Percentiles rank a stretch among this genome's conserved stretches.
Conservation (phyloP, 2,797 vertebrate species). For the Anguilla marmorata region DNA sequence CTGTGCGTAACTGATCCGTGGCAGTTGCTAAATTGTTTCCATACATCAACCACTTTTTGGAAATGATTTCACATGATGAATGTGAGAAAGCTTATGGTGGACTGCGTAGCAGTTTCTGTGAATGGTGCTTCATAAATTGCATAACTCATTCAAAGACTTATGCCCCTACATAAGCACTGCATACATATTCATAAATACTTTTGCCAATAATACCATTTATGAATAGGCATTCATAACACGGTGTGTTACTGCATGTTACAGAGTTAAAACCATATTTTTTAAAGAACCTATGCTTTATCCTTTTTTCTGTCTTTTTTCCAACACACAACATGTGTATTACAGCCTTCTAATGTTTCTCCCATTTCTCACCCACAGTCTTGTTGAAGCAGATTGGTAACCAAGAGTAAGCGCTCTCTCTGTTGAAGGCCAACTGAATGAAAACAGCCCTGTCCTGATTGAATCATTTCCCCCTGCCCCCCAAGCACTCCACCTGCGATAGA, state of each 20-base stretch:
- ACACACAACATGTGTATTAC: not conserved
- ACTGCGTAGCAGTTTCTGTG: not conserved
- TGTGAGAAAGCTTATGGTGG: not conserved
- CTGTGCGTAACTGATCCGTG: not conserved
- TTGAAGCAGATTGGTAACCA: slow-evolving; percentile 15
- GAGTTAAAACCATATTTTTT: not conserved
- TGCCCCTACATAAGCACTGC: not conserved
- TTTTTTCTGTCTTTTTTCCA: not conserved
- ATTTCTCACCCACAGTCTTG: not conserved
- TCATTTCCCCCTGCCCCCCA: slow-evolving; percentile 4
- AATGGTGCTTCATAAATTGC: not conserved
- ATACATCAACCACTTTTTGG: not conserved
- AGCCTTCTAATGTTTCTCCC: not conserved
- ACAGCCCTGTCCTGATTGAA: slow-evolving; percentile 27
- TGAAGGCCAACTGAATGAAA: slow-evolving; percentile 19
- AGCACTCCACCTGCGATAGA: not conserved
- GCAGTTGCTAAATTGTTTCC: not conserved
- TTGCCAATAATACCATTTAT: not conserved
- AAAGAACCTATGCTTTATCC: too few species aligned
- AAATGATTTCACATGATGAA: not conserved
- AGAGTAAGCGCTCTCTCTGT: not conserved
- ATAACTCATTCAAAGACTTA: not conserved
- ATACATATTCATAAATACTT: not conserved
- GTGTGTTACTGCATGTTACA: not conserved
- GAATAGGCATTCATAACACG: not conserved